A percentile compares a stretch with the other conserved stretches of the same genome.
These are phyloP conservation scores for Eptesicus fuscus DNA, from an alignment of 2,113 vertebrate species.

Conservation along the genomic window DNA sequence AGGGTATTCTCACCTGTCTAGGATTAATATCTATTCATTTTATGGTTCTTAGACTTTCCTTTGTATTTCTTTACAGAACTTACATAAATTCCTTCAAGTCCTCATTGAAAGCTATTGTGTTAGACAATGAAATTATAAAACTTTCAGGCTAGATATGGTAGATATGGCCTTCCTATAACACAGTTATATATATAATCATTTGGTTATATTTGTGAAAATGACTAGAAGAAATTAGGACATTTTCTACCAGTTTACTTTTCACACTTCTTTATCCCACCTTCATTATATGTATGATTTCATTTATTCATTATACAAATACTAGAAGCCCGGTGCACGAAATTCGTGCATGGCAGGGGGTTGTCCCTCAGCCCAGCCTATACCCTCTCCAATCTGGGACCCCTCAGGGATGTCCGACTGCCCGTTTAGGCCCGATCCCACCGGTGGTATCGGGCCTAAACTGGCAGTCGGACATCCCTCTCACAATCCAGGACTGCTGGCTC, in stretches of 20 bases:
- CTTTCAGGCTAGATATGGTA: background rate
- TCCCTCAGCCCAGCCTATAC: no score
- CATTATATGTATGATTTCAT: background rate
- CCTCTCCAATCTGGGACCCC: no score
- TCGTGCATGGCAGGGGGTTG: no score
- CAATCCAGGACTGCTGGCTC: no score
- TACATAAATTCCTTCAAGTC: background rate
- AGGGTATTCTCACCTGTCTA: background rate
- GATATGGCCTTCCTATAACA: background rate
- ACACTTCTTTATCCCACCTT: background rate
- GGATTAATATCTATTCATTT: background rate
- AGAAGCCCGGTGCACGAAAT: no score
- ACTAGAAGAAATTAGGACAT: background rate
- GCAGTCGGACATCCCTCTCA: no score
- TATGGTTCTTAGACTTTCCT: background rate
- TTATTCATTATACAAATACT: background rate
- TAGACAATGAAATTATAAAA: background rate
- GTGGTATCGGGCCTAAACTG: no score
- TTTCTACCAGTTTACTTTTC: background rate
- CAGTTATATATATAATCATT: background rate
- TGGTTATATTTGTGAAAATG: background rate
- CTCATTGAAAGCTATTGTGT: background rate
- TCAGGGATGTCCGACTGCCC: no score
- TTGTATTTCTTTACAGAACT: background rate
- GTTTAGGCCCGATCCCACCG: no score